These are phyloP conservation scores for Rana temporaria DNA, from an alignment of 2,113 vertebrate genomes.

Conservation along the genomic window DNA sequence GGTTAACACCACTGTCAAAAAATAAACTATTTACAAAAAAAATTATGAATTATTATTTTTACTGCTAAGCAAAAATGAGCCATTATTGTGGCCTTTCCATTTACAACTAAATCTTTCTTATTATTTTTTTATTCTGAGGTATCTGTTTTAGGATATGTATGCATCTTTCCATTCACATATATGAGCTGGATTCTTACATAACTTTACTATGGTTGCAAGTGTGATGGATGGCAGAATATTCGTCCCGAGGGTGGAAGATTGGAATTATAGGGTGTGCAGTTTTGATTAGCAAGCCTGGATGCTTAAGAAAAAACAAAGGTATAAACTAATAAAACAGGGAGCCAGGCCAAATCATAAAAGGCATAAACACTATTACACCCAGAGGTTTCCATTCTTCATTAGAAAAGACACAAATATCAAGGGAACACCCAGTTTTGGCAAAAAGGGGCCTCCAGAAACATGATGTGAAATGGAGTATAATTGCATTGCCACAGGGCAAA, in stretches of 20 bases:
- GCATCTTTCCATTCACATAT: not conserved
- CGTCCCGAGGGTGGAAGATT: not conserved
- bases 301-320: constrained; percentile 16
- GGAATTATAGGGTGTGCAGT: constrained; percentile 34
- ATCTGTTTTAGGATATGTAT: not conserved
- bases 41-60: too few relatives aligned
- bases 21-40: too few relatives aligned
- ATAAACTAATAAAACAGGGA: constrained; percentile 53
- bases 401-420: constrained; percentile 54
- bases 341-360: constrained; percentile 54
- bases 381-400: constrained; percentile 55
- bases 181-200: not conserved
- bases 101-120: too few relatives aligned
- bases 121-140: too few relatives aligned
- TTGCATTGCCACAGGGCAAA: constrained; percentile 45
- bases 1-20: too few relatives aligned
- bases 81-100: too few relatives aligned
- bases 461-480: constrained; percentile 45
- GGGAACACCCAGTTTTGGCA: constrained; percentile 51
- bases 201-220: constrained; percentile 12
- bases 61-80: too few relatives aligned
- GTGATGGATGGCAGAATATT: constrained; percentile 11
- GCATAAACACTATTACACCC: constrained; percentile 46
- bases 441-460: constrained; percentile 42
- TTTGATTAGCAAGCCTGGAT: constrained; percentile 15